phyloP scores from a whole-genome alignment of 1,140 invertebrate species.

The Ceratina japonica region DNA sequence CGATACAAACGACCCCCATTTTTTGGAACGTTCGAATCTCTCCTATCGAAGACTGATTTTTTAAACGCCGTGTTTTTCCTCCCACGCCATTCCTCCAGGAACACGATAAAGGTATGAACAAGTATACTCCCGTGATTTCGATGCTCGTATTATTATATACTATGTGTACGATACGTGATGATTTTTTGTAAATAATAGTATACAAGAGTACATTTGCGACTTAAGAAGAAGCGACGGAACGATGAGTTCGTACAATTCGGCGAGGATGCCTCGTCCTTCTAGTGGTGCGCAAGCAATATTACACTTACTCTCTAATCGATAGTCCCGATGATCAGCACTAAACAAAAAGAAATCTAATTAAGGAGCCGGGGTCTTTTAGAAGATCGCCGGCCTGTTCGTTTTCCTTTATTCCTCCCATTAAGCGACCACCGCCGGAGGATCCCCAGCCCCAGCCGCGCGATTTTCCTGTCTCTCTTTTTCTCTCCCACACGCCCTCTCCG shows the following conservation, averaged over 20 bases:
- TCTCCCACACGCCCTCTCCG: neutral
- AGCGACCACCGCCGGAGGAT: slow-evolving; percentile 2
- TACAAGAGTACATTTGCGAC: slow-evolving; percentile 32
- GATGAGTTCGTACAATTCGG: slow-evolving; percentile 19
- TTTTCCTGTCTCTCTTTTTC: slow-evolving; percentile 2
- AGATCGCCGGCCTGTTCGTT: slow-evolving; percentile 8
- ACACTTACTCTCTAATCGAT: slow-evolving; percentile 60
- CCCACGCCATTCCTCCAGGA: neutral
- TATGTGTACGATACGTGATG: slow-evolving; percentile 50
- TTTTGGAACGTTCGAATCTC: slow-evolving; percentile 64
- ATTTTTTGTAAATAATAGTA: slow-evolving; percentile 63
- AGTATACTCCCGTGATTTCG: slow-evolving; percentile 47
- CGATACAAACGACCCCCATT: slow-evolving; percentile 63
- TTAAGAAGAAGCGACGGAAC: slow-evolving; percentile 19
- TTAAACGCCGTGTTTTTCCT: slow-evolving; percentile 37
- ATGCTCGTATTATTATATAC: slow-evolving; percentile 34
- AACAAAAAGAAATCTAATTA: slow-evolving; percentile 37
- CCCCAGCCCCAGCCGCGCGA: neutral
- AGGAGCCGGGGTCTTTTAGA: slow-evolving; percentile 15
- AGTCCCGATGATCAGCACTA: slow-evolving; percentile 60
- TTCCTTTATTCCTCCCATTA: neutral
- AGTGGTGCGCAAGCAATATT: slow-evolving; percentile 63
- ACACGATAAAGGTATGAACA: no score
- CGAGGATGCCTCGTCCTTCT: slow-evolving; percentile 28
- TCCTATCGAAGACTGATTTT: slow-evolving; percentile 75